Base-by-base conservation (phyloP, 2,888 invertebrate genomes). In the Vannuccia rotundouncinata region DNA sequence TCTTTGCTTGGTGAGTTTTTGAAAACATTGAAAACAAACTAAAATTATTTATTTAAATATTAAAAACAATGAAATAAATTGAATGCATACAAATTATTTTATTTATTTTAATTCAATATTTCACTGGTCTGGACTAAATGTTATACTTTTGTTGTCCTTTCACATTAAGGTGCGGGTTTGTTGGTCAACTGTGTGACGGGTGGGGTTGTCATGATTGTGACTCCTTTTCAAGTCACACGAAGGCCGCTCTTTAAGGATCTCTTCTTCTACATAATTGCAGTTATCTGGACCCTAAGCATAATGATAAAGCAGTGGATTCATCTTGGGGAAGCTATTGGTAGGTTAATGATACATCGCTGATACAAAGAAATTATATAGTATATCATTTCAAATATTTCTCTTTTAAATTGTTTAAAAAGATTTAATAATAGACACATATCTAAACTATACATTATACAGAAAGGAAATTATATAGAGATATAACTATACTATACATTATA, bases 101-200 rank as follows among this genome's bases (percentile, higher is more conserved):
- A n/a, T n/a, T n/a, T n/a, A n/a, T n/a, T n/a, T n/a, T n/a, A n/a
- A n/a, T n/a, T n/a, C n/a, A n/a, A n/a, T n/a, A n/a, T n/a, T n/a
- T n/a, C n/a, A n/a, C n/a, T n/a, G n/a, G n/a, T n/a, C n/a, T n/a
- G n/a, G n/a, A n/a, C n/a, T n/a, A n/a, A n/a, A n/a, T n/a, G n/a
- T n/a, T n/a, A n/a, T 45, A 45, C 5, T 45, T 45, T 45, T 10
- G 45, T 5, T 75, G 5, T 10, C 22, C 13, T 78, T 17, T 30
- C 45, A n/a, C 28, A 83, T 84, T n/a, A 83, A 90, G 91, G 91
- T 73, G 91, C 91, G 27, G 91, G 91, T 1, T 88, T 91, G 29
- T 92, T 92, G 85, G 90, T 91, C 1, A 91, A 91, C 0, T 88
- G 90, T 0, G 87, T 91, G 22, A 90, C 92, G 10, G 90, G 90